These are phyloP conservation scores for Halichondria panicea DNA, from an alignment of 37 sponge, comb jelly and placozoan genomes.

Conservation along the genomic window DNA sequence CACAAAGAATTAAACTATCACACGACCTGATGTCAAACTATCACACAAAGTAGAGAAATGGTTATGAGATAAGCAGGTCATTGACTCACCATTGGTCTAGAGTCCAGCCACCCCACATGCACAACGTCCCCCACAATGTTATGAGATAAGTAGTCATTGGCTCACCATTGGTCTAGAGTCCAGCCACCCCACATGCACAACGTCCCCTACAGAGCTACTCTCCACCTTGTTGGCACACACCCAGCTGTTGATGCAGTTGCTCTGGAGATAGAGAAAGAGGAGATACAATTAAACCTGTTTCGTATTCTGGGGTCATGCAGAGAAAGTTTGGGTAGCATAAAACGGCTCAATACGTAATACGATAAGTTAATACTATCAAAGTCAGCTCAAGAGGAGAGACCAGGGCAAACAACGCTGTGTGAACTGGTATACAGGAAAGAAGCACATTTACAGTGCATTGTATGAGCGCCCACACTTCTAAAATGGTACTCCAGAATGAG, in stretches of 20 bases:
- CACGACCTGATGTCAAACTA: not conserved
- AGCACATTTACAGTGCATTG: no score
- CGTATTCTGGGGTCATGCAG: not conserved
- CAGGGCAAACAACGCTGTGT: no score
- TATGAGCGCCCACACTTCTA: no score
- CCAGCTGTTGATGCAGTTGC: conserved; percentile 50
- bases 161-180: conserved; percentile 50
- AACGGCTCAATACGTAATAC: no score
- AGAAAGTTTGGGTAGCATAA: not conserved
- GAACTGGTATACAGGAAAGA: no score
- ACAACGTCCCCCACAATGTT: conserved; percentile 13
- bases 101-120: conserved; percentile 53
- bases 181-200: conserved; percentile 50
- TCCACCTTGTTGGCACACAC: conserved; percentile 47
- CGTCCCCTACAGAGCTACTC: not conserved
- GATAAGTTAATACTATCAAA: no score
- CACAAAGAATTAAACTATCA: not conserved
- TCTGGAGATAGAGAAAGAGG: not conserved
- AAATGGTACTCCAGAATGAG: no score
- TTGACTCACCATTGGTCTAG: conserved; percentile 44
- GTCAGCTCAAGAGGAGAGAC: no score
- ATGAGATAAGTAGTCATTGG: no score
- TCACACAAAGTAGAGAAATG: not conserved
- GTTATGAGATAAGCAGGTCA: no score
- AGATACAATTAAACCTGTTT: not conserved